A percentile compares a stretch with the other conserved stretches of the same genome.
Conservation (phyloP, 2,113 vertebrate species). For the Anolis sagrei region DNA sequence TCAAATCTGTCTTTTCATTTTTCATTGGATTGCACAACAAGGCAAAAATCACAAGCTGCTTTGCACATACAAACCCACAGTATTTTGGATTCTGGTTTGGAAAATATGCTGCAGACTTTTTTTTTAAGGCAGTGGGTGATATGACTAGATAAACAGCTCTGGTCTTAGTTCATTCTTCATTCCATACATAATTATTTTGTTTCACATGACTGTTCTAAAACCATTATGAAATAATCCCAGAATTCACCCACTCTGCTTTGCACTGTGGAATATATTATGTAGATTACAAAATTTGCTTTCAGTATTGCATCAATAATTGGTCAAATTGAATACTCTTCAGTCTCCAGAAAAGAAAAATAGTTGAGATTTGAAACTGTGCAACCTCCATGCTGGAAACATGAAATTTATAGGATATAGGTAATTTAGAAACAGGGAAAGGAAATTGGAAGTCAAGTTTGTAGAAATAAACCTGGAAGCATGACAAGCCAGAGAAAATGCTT, state of each 20-base stretch:
- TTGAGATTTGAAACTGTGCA: background rate
- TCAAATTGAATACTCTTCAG: too few relatives aligned
- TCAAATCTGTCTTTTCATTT: background rate
- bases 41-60: slow-evolving; percentile 1
- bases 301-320: background rate
- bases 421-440: background rate
- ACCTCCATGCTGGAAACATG: background rate
- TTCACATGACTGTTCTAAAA: background rate
- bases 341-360: background rate
- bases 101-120: background rate
- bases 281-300: background rate
- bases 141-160: slow-evolving; percentile 1
- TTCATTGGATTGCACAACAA: background rate
- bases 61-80: slow-evolving; percentile 14
- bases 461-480: background rate
- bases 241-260: background rate
- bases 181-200: background rate
- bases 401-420: background rate
- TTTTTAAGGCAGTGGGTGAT: background rate
- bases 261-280: background rate
- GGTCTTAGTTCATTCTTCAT: background rate
- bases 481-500: too few relatives aligned
- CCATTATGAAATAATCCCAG: slow-evolving; percentile 10
- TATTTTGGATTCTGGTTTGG: slow-evolving; percentile 1
- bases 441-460: background rate